phyloP scores from a whole-genome alignment of 2,888 invertebrate genomes.

The Parascotia fuliginaria region DNA sequence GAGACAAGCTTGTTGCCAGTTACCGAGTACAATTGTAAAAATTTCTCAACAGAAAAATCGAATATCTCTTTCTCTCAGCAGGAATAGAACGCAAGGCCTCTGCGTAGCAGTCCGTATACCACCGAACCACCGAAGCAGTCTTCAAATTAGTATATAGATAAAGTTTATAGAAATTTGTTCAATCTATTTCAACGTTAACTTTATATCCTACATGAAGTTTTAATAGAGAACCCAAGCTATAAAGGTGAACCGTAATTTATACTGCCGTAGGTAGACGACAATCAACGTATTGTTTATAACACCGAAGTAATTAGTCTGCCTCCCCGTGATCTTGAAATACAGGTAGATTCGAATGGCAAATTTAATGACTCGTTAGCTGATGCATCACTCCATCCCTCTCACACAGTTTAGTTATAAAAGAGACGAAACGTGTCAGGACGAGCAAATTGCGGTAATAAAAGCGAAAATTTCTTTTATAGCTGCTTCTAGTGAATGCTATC shows the following conservation, averaged over 20 bases:
- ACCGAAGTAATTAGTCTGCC: slow-evolving; percentile 38
- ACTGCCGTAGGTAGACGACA: slow-evolving; percentile 23
- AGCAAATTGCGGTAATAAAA: slow-evolving; percentile 12
- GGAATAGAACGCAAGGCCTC: no score
- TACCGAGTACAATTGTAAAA: no score
- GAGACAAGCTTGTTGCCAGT: no score
- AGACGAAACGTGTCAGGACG: neutral
- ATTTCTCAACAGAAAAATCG: no score
- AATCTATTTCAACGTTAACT: neutral
- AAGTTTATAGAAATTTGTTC: no score
- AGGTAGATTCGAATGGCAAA: slow-evolving; percentile 31
- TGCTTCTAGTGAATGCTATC: slow-evolving; percentile 17
- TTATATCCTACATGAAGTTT: neutral
- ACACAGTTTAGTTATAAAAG: slow-evolving; percentile 2
- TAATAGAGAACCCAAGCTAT: slow-evolving; percentile 9
- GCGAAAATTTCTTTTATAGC: slow-evolving; percentile 14
- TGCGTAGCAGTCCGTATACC: no score
- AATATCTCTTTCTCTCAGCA: no score
- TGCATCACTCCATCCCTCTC: slow-evolving; percentile 18
- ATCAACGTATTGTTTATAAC: slow-evolving; percentile 39
- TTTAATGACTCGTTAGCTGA: slow-evolving; percentile 45
- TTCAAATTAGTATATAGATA: no score
- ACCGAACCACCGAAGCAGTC: no score
- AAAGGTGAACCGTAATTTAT: slow-evolving; percentile 33
- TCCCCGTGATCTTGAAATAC: slow-evolving; percentile 40